Conservation (phyloP, 92 coral and sea anemone species). For the Zoanthus gigantus region DNA sequence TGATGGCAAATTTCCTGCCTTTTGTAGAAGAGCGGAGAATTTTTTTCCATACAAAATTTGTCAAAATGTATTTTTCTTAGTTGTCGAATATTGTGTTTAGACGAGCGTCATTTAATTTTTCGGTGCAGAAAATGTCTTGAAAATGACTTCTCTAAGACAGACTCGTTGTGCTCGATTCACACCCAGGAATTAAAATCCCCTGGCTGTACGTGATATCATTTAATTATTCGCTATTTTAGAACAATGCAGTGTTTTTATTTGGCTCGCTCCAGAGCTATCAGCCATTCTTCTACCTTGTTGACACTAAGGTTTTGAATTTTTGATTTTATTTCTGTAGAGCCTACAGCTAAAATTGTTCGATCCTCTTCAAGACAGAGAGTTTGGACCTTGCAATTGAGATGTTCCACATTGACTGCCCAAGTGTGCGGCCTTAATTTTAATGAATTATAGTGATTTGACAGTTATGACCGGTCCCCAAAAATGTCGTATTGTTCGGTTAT, state of each 20-base stretch:
- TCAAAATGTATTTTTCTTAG: background rate
- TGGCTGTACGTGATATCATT: background rate
- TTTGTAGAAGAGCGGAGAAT: background rate
- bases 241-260: conserved; percentile 45
- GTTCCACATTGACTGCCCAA: background rate
- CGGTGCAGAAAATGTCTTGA: background rate
- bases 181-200: conserved; percentile 9
- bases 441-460: too few relatives aligned
- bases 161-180: background rate
- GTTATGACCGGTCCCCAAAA: too few relatives aligned
- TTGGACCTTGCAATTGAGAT: background rate
- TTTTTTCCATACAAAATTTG: background rate
- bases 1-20: too few relatives aligned
- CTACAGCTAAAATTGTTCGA: background rate
- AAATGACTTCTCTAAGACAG: conserved; percentile 26
- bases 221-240: conserved; percentile 21
- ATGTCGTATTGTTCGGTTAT: background rate
- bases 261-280: background rate
- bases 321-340: background rate
- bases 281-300: background rate
- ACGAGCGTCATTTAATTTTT: background rate
- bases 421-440: too few relatives aligned
- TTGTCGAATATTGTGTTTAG: background rate
- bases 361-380: too few relatives aligned
- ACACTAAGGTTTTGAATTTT: background rate